Conservation (phyloP, 2,113 vertebrate genomes). For the Macheiramphus alcinus region DNA sequence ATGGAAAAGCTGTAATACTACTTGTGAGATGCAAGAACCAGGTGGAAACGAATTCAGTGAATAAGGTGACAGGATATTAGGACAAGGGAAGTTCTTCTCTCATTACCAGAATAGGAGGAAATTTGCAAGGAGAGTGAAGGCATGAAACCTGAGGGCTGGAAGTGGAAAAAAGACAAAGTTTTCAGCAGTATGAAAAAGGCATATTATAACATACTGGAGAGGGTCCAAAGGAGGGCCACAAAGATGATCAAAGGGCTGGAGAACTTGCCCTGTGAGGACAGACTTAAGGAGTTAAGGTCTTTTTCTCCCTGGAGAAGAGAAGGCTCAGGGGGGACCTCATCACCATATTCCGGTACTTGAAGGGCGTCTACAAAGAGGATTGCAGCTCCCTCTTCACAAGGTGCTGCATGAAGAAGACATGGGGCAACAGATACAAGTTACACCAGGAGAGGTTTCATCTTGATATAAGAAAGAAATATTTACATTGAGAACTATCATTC, state of each 20-base stretch:
- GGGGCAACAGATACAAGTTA: background rate
- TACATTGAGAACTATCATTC: background rate
- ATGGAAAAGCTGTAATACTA: background rate
- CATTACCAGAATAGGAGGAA: background rate
- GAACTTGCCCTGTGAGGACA: background rate
- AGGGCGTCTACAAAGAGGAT: background rate
- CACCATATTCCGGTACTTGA: background rate
- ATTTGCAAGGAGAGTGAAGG: background rate
- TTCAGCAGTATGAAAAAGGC: background rate
- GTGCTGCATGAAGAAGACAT: background rate
- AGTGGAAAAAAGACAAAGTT: background rate
- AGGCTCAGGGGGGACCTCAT: background rate
- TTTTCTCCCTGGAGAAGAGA: background rate
- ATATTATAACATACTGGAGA: background rate
- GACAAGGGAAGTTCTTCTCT: background rate
- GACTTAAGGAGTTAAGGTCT: background rate
- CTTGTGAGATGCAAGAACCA: background rate
- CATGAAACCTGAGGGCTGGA: background rate
- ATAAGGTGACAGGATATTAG: background rate
- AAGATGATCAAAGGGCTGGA: background rate
- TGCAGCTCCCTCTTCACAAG: background rate
- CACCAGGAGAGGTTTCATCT: background rate
- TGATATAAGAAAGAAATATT: background rate
- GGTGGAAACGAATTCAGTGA: background rate
- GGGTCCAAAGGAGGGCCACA: background rate